phyloP scores from a whole-genome alignment of 2,888 invertebrate genomes.

The Dryadula phaetusa region DNA sequence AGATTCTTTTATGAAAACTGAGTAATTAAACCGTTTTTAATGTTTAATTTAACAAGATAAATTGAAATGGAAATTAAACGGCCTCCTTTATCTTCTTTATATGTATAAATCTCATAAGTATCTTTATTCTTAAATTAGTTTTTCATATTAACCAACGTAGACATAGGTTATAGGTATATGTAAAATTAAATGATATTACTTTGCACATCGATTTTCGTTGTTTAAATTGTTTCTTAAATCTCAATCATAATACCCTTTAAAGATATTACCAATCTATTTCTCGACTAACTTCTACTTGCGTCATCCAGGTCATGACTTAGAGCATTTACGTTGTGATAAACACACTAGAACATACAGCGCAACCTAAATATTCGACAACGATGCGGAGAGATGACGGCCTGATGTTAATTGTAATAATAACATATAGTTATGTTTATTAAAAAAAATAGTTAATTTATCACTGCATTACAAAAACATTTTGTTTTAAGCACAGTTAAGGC shows the following conservation, averaged over 20 bases:
- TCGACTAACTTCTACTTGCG: conserved; percentile 29
- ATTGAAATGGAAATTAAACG: background rate
- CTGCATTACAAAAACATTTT: background rate
- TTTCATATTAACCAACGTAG: no score
- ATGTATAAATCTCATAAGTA: background rate
- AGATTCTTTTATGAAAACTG: background rate
- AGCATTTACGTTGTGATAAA: conserved; percentile 34
- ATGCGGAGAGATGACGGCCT: conserved; percentile 26
- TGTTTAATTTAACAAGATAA: background rate
- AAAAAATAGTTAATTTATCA: background rate
- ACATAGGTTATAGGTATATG: no score
- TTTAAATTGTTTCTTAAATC: conserved; percentile 10
- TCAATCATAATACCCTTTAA: conserved; percentile 19
- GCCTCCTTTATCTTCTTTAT: background rate
- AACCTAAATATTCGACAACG: conserved; percentile 29
- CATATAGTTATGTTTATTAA: background rate
- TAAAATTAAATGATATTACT: background rate
- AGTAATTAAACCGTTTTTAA: background rate
- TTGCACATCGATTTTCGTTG: background rate
- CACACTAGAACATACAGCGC: conserved; percentile 27
- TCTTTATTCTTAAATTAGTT: no score
- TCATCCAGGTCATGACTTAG: conserved; percentile 37
- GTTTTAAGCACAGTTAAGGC: background rate
- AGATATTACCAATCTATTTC: conserved; percentile 29
- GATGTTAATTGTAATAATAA: background rate